Evolutionary conservation across 2,797 vertebrate genomes (phyloP).

Genomic region (Carcharodon carcharias): DNA sequence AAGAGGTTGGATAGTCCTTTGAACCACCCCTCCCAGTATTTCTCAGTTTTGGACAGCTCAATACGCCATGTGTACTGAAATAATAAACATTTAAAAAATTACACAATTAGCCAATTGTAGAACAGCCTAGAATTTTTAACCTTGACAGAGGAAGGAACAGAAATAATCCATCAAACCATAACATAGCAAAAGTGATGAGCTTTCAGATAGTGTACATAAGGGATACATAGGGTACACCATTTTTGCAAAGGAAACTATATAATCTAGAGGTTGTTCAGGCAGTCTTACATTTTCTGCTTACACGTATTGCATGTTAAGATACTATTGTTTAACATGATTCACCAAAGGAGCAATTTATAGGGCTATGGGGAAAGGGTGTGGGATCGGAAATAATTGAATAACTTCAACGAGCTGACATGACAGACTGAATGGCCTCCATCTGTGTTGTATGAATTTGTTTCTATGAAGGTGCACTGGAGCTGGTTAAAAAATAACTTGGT

Average conservation of each 20-base stretch:
- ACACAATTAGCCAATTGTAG: background rate
- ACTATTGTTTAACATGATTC: background rate
- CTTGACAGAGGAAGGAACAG: background rate
- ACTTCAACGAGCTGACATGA: background rate
- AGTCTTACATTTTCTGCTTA: background rate
- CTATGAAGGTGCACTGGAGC: background rate
- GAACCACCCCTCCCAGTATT: constrained; percentile 99
- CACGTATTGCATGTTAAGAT: background rate
- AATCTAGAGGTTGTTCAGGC: background rate
- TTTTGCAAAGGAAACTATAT: background rate
- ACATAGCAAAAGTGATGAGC: background rate
- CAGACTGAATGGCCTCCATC: background rate
- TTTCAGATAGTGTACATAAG: background rate
- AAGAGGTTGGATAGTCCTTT: constrained; percentile 90
- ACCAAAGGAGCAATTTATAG: background rate
- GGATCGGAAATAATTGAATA: background rate
- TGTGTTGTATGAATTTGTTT: background rate
- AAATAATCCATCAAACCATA: background rate
- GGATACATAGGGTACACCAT: background rate
- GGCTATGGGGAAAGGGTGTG: background rate
- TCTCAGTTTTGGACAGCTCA: constrained; percentile 91
- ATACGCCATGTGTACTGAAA: constrained; percentile 84
- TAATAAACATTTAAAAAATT: background rate
- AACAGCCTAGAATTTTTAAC: background rate
- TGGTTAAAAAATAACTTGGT: background rate